These are phyloP conservation scores for Odontesthes bonariensis DNA, from an alignment of 2,113 vertebrate genomes.

Conservation along the genomic window DNA sequence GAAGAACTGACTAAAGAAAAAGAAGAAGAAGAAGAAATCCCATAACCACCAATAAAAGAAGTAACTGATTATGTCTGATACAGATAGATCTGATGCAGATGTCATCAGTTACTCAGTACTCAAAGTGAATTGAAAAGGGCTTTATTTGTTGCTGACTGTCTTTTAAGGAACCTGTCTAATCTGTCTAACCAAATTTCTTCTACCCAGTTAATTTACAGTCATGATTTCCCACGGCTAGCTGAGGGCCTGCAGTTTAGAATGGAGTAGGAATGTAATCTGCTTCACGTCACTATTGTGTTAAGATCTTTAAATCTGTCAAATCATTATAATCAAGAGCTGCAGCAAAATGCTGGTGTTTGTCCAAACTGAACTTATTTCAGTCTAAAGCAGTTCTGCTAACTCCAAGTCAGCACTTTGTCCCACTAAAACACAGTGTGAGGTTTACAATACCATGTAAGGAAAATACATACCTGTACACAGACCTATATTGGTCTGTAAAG, in stretches of 20 bases:
- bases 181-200: slow-evolving; percentile 37
- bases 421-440: no score
- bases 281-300: slow-evolving; percentile 2
- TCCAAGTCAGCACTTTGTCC: not conserved
- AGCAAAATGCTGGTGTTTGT: no score
- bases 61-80: not conserved
- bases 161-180: slow-evolving; percentile 60
- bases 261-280: slow-evolving; percentile 39
- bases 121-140: slow-evolving; percentile 50
- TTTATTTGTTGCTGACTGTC: slow-evolving; percentile 67
- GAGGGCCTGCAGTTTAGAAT: slow-evolving; percentile 19
- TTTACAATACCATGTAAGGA: no score
- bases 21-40: not conserved
- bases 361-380: not conserved
- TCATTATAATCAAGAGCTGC: slow-evolving; percentile 10
- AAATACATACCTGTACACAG: no score
- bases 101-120: slow-evolving; percentile 30
- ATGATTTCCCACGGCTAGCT: slow-evolving; percentile 51
- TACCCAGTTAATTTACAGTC: slow-evolving; percentile 58
- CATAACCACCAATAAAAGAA: slow-evolving; percentile 7
- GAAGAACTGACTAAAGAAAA: not conserved
- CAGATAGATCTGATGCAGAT: not conserved
- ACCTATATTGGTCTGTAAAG: no score
- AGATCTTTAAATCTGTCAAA: slow-evolving; percentile 35
- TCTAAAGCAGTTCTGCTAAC: not conserved